Percentiles rank a stretch among this genome's conserved stretches.
phyloP scores from a whole-genome alignment of 2,113 vertebrate genomes.

The Neodon shergylaensis region DNA sequence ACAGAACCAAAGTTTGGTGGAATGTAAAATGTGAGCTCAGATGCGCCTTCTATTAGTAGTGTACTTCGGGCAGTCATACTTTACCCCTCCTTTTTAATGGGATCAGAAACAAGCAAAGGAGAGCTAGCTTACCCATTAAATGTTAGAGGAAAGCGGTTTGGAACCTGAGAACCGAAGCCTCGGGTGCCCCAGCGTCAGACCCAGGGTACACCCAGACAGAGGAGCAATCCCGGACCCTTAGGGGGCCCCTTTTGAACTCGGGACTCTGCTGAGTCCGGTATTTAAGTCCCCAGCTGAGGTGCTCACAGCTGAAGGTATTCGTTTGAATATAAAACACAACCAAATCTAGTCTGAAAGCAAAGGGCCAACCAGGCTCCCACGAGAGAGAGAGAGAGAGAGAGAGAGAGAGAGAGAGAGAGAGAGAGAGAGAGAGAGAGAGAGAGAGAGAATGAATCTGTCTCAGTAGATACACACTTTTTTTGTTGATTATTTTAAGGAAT shows the following conservation, averaged over 20 bases:
- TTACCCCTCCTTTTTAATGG: conserved; percentile 3
- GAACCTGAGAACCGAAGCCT: not conserved
- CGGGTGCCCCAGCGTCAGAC: not conserved
- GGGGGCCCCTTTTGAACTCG: not conserved
- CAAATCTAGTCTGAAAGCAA: not conserved
- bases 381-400: too few species aligned
- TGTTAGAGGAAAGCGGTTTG: not conserved
- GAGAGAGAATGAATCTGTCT: not conserved
- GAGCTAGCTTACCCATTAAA: not conserved
- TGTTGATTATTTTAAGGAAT: not conserved
- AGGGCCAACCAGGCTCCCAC: not conserved
- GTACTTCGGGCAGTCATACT: not conserved
- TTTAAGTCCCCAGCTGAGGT: not conserved
- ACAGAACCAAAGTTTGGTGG: conserved; percentile 54
- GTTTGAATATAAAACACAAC: not conserved
- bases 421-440: too few species aligned
- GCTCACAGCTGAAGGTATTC: not conserved
- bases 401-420: too few species aligned
- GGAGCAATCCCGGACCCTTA: not conserved
- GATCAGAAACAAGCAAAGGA: conserved; percentile 59
- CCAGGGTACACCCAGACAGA: not conserved
- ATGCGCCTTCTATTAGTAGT: not conserved
- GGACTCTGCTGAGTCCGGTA: not conserved
- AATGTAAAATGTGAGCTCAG: conserved; percentile 44
- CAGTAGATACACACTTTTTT: not conserved